Percentiles rank a stretch among this genome's conserved stretches.
phyloP scores from a whole-genome alignment of 2,888 invertebrate genomes.

The Andrena hattorfiana region DNA sequence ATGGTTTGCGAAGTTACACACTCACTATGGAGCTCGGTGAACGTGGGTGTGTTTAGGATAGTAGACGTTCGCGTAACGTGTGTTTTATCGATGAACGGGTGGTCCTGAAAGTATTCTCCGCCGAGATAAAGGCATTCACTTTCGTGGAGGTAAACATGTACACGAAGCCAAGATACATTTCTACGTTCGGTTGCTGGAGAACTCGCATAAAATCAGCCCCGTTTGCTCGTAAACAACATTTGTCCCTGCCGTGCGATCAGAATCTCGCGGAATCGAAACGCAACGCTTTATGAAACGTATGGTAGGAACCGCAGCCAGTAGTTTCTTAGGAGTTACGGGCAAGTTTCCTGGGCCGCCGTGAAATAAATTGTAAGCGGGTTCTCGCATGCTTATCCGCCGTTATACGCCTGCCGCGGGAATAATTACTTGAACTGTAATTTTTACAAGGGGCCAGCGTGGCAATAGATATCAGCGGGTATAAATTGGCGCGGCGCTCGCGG shows the following conservation, averaged over 20 bases:
- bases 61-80: background rate
- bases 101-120: background rate
- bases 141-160: too few species aligned
- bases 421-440: slow-evolving; percentile 51
- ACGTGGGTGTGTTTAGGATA: background rate
- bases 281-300: background rate
- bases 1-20: background rate
- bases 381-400: slow-evolving; percentile 53
- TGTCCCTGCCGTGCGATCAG: background rate
- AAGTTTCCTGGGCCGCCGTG: background rate
- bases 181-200: too few species aligned
- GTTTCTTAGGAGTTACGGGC: background rate
- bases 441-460: slow-evolving; percentile 32
- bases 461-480: slow-evolving; percentile 43
- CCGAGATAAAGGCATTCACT: background rate
- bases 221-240: background rate
- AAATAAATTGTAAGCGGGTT: slow-evolving; percentile 40
- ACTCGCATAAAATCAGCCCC: background rate
- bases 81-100: background rate
- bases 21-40: background rate
- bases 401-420: slow-evolving; percentile 42
- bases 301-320: background rate
- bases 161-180: too few species aligned
- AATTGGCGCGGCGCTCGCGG: slow-evolving; percentile 15
- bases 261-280: background rate